Evolutionary conservation across 2,797 vertebrate genomes (phyloP), one percentile per base, ranked within the genome.

Genomic region (Myoxocephalus aenaeus): DNA sequence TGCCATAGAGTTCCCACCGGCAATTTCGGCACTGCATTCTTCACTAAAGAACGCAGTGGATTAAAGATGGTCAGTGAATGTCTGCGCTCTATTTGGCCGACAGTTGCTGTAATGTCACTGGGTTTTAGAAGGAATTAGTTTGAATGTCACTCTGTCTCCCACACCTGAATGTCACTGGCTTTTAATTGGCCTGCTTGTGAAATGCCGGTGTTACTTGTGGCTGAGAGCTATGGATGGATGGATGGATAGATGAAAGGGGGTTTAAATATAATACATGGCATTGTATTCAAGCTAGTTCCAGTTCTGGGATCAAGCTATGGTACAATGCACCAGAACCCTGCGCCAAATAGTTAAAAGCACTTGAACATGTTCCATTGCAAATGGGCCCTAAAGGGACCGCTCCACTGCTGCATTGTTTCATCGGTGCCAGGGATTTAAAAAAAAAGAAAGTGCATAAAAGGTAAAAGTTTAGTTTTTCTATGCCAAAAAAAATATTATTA

Each of bases 141-240:
- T 92, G 92, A 95, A 95, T 95, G 94, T 92, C 94, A 94, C 70
- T 92, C 87, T 64, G 78, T 93, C 87, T 89, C 65, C 70, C 77
- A 83, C 79, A 90, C 84, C 87, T 91, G 91, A 95, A 96, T 94
- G 94, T 94, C 94, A 95, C 84, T 77, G 81, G 80, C 58, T 88
- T 93, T 94, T 94, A 94, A 95, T 94, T 94, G 93, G 92, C 81
- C 85, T 67, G 73, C 81, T 84, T 84, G 75, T 83, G 83, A 91
- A 92, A 90, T 82, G 86, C 79, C 90, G 85, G 73, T 62, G 75
- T 87, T 88, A 77, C 84, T 88, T 79, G 76, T 87, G 83, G 72
- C 92, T 84, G 65, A 57, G 50, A 92, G 92, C 90, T 38, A 89
- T 75, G 62, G 65, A 8, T 17, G 53, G 53, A 57, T 57, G 14